Conservation (phyloP, 2,888 invertebrate species). For the Phortica okadai region DNA sequence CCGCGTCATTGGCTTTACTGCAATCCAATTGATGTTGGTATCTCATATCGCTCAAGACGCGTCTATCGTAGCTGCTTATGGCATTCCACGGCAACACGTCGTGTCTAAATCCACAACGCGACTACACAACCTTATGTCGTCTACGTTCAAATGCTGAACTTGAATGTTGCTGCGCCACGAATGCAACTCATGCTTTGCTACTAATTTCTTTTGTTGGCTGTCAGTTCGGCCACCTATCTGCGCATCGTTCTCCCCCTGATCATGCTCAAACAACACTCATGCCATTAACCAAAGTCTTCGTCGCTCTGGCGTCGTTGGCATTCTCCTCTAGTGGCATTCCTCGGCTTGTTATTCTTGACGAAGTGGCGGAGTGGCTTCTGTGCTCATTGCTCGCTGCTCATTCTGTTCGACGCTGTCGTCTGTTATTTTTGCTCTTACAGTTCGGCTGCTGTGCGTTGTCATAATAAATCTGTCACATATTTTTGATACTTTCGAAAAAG, state of each 20-base stretch:
- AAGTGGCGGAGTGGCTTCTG: slow-evolving; percentile 26
- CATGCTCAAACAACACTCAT: too few relatives aligned
- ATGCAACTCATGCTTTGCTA: slow-evolving; percentile 24
- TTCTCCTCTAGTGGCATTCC: slow-evolving; percentile 61
- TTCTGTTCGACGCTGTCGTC: slow-evolving; percentile 19
- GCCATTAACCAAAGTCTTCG: too few relatives aligned
- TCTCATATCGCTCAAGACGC: not conserved
- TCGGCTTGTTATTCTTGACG: slow-evolving; percentile 42
- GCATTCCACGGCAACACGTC: not conserved
- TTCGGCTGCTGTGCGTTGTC: not conserved
- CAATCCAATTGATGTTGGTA: slow-evolving; percentile 1
- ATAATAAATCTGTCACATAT: too few relatives aligned
- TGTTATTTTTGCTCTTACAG: slow-evolving; percentile 32
- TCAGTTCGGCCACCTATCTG: slow-evolving; percentile 15
- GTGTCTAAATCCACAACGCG: not conserved
- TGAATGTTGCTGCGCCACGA: slow-evolving; percentile 37
- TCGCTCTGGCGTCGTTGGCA: slow-evolving; percentile 50
- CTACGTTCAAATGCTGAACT: too few relatives aligned
- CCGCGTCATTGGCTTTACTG: not conserved
- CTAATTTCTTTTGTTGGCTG: slow-evolving; percentile 30
- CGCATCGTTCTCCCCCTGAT: not conserved
- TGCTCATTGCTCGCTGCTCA: slow-evolving; percentile 37
- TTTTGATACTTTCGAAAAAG: too few relatives aligned
- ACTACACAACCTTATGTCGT: too few relatives aligned
- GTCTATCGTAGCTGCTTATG: not conserved